A percentile compares a stretch with the other conserved stretches of the same genome.
Evolutionary conservation across 1,140 invertebrate species (phyloP).

Genomic region (Conus betulinus): DNA sequence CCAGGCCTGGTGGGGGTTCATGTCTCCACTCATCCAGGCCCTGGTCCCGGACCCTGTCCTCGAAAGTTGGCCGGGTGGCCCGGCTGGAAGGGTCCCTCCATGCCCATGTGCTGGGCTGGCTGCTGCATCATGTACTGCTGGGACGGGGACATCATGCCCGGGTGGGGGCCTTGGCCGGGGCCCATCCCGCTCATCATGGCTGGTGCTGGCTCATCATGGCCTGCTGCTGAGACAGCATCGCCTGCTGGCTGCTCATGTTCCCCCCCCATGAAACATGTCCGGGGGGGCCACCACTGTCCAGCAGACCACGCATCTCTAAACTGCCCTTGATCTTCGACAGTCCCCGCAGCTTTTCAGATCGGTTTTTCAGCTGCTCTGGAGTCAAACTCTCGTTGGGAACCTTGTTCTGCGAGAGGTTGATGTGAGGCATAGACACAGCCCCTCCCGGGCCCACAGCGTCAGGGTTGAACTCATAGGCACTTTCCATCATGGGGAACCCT

Average conservation of each 20-base stretch:
- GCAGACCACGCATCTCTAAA: background rate
- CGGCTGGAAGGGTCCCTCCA: slow-evolving; percentile 39
- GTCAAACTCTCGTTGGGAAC: slow-evolving; percentile 96
- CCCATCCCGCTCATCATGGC: slow-evolving; percentile 59
- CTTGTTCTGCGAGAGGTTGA: slow-evolving; percentile 71
- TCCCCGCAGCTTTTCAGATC: slow-evolving; percentile 88
- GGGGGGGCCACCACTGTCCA: background rate
- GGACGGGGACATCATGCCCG: slow-evolving; percentile 58
- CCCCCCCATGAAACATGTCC: slow-evolving; percentile 39
- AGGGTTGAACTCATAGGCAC: slow-evolving; percentile 59
- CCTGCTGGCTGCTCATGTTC: slow-evolving; percentile 64
- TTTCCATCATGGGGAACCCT: slow-evolving; percentile 61
- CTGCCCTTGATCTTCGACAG: slow-evolving; percentile 86
- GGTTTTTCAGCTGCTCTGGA: slow-evolving; percentile 90
- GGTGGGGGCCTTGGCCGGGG: slow-evolving; percentile 64
- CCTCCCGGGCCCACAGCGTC: slow-evolving; percentile 47
- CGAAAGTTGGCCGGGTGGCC: slow-evolving; percentile 39
- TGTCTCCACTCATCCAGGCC: slow-evolving; percentile 48
- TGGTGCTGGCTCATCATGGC: slow-evolving; percentile 51
- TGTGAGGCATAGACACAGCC: slow-evolving; percentile 47
- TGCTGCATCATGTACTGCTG: slow-evolving; percentile 64
- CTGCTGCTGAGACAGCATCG: slow-evolving; percentile 65
- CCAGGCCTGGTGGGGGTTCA: slow-evolving; percentile 80
- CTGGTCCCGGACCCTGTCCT: slow-evolving; percentile 41
- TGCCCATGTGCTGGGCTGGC: slow-evolving; percentile 50